phyloP scores from a whole-genome alignment of 2,888 invertebrate species.

The Axea sp. region DNA sequence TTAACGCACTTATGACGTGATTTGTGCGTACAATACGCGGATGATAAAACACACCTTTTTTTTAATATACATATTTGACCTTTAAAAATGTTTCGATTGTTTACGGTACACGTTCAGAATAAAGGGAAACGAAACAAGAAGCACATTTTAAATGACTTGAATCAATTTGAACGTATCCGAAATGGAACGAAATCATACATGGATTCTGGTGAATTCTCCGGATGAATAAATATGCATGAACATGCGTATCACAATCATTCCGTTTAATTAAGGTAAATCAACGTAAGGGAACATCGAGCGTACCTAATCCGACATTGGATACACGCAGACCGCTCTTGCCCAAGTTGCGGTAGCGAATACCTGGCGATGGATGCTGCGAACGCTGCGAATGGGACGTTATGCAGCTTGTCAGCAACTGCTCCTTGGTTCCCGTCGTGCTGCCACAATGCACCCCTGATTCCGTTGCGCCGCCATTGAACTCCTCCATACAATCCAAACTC shows the following conservation, averaged over 20 bases:
- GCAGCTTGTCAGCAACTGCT: conserved; percentile 80
- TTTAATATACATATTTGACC: too few relatives aligned
- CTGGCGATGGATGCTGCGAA: conserved; percentile 86
- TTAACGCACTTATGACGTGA: too few relatives aligned
- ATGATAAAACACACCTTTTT: too few relatives aligned
- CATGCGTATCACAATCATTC: neutral
- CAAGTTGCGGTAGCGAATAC: conserved; percentile 93
- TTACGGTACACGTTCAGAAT: too few relatives aligned
- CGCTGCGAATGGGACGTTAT: conserved; percentile 80
- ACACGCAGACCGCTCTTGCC: conserved; percentile 97
- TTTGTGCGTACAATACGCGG: too few relatives aligned
- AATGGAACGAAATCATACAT: neutral
- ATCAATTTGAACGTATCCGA: too few relatives aligned
- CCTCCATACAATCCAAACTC: conserved; percentile 96
- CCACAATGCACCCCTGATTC: conserved; percentile 79
- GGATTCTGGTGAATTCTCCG: neutral
- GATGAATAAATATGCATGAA: conserved; percentile 14
- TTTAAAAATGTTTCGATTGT: too few relatives aligned
- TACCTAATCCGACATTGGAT: conserved; percentile 94
- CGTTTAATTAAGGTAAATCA: neutral
- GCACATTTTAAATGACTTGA: too few relatives aligned
- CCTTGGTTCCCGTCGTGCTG: conserved; percentile 80
- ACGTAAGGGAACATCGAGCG: conserved; percentile 12
- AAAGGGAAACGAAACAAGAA: too few relatives aligned
- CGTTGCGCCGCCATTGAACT: conserved; percentile 85